Evolutionary conservation across 2,797 vertebrate genomes (phyloP).

Genomic region (Anniella stebbinsi): DNA sequence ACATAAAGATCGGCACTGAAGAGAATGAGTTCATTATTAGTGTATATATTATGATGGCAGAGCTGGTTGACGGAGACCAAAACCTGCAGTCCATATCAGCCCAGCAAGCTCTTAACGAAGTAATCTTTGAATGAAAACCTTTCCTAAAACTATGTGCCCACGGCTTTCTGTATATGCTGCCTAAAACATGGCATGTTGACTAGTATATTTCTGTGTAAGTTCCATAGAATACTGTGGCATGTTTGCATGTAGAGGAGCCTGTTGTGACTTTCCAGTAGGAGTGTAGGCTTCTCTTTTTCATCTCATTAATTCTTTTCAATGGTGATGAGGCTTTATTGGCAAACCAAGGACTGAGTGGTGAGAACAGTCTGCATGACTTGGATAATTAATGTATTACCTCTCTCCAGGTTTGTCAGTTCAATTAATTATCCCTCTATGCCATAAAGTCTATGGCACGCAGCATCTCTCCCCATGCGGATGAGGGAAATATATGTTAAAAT

Average conservation of each 20-base stretch:
- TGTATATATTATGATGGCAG: not conserved
- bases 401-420: constrained; percentile 57
- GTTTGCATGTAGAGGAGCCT: constrained; percentile 31
- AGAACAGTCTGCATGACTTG: constrained; percentile 45
- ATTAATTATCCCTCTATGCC: constrained; percentile 65
- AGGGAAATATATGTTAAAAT: constrained; percentile 37
- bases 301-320: constrained; percentile 30
- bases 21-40: not conserved
- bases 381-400: constrained; percentile 68
- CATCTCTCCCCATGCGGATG: not conserved
- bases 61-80: not conserved
- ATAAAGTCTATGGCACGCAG: constrained; percentile 15
- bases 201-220: not conserved
- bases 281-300: constrained; percentile 15
- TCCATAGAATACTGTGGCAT: not conserved
- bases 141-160: not conserved
- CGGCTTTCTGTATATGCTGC: not conserved
- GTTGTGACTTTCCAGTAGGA: not conserved
- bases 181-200: not conserved
- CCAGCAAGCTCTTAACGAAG: not conserved
- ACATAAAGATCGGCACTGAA: not conserved
- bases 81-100: not conserved
- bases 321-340: constrained; percentile 51
- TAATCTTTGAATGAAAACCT: constrained; percentile 22
- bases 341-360: constrained; percentile 52